Conservation (phyloP, 2,797 vertebrate species). For the Prunella strophiata region DNA sequence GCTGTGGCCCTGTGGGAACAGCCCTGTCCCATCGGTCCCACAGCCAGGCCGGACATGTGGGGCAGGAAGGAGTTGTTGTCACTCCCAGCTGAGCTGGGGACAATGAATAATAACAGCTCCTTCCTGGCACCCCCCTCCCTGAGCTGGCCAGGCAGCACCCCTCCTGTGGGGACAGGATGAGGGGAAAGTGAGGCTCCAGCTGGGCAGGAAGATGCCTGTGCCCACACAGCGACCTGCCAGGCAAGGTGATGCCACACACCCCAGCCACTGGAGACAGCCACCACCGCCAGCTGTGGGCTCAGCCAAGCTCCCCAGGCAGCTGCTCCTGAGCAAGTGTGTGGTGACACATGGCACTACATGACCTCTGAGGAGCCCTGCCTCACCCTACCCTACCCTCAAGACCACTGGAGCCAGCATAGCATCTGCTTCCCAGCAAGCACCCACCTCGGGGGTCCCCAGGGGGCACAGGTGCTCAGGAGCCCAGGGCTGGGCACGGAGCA, state of each 20-base stretch:
- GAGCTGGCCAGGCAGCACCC: background rate
- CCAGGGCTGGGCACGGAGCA: background rate
- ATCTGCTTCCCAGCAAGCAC: background rate
- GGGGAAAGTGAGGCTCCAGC: background rate
- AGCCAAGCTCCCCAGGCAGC: background rate
- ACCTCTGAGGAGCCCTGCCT: background rate
- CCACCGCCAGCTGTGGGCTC: background rate
- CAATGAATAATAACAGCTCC: slow-evolving; percentile 45
- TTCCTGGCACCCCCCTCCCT: slow-evolving; percentile 23
- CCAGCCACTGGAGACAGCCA: background rate
- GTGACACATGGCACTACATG: background rate
- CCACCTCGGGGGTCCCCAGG: background rate
- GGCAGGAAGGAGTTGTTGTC: slow-evolving; percentile 51
- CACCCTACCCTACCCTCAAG: background rate
- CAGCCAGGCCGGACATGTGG: fast-evolving
- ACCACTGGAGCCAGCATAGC: background rate
- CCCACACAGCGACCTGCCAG: background rate
- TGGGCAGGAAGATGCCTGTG: background rate
- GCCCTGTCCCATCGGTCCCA: background rate
- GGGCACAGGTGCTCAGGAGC: background rate
- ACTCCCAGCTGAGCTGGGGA: slow-evolving; percentile 27
- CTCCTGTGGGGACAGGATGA: background rate
- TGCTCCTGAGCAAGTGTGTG: background rate
- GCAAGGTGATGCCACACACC: background rate
- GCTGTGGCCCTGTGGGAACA: background rate